Base-by-base conservation (phyloP, 2,797 vertebrate genomes). In the Fringilla coelebs region DNA sequence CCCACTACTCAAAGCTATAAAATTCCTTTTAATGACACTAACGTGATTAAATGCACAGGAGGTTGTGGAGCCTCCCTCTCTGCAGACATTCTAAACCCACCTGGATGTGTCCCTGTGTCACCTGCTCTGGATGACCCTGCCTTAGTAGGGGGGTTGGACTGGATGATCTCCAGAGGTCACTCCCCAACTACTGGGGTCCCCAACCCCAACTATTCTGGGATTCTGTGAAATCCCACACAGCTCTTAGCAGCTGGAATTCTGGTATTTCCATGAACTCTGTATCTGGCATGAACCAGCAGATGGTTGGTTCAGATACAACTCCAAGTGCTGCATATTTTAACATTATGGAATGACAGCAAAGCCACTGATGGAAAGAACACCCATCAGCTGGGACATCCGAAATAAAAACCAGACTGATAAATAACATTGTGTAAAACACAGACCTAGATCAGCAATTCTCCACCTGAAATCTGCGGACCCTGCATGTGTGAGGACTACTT, bases 281-380 rank as follows among this genome's bases (percentile, higher is more conserved):
- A 62, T 68, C 73, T 68, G 60, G 66, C 62, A 81, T 41, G 75
- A 72, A 88, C 83, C 88, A 90, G 89, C 88, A 94, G 76, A 85
- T 76, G 70, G 62, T 24, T 41, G 34, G 70, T 88, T 51, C 82
- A 77, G 79, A 46, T 29, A 49, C 40, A 84, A 48, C 17, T 58
- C 7, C 38, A 87, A 55, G 36, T 2, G 29, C 45, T 67, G 21
- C 29, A 4, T n/a, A 68, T 83, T 86, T 86, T 45, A 13, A 49
- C 45, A 41, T 18, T 11, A 38, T 0, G 16, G 68, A 92, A 89
- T 11, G n/a, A 78, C 48, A 67, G 26, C 71, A 74, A 79, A 87
- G 71, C 38, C 71, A 57, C 61, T 19, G 60, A 48, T 29, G 54
- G 6, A 26, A 80, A 76, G 31, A 90, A 63, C 14, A 71, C 17